Conservation (phyloP, 2,797 vertebrate species). For the Numenius phaeopus region DNA sequence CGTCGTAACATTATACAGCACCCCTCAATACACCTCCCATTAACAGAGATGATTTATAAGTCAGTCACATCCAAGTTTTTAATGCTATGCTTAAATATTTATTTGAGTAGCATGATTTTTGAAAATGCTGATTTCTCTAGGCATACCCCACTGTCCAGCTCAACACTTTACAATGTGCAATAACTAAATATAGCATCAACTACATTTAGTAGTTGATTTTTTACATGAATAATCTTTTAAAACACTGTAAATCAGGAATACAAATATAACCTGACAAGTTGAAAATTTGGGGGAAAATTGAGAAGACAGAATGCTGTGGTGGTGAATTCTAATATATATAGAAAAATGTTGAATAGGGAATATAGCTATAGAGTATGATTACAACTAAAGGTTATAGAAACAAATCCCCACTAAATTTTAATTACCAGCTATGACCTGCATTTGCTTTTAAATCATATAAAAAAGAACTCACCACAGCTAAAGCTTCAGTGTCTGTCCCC, state of each 20-base stretch:
- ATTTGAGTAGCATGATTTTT: neutral
- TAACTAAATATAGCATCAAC: neutral
- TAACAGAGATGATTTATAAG: neutral
- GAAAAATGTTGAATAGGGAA: neutral
- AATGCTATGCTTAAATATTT: neutral
- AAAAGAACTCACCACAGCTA: neutral
- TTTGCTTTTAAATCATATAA: neutral
- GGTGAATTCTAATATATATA: neutral
- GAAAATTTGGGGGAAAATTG: neutral
- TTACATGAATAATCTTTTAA: neutral
- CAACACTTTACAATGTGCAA: neutral
- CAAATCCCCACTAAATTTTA: neutral
- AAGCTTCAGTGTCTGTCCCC: neutral
- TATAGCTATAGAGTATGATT: neutral
- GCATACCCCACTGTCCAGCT: neutral
- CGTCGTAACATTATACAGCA: neutral
- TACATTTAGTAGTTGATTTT: neutral
- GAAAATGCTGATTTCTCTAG: neutral
- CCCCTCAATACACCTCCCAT: neutral
- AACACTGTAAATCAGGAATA: neutral
- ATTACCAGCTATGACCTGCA: neutral
- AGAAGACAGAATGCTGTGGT: neutral
- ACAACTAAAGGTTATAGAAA: neutral
- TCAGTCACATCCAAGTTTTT: neutral
- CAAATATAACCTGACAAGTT: neutral